Base-by-base conservation (phyloP, 2,888 invertebrate genomes). In the Coelopa pilipes region DNA sequence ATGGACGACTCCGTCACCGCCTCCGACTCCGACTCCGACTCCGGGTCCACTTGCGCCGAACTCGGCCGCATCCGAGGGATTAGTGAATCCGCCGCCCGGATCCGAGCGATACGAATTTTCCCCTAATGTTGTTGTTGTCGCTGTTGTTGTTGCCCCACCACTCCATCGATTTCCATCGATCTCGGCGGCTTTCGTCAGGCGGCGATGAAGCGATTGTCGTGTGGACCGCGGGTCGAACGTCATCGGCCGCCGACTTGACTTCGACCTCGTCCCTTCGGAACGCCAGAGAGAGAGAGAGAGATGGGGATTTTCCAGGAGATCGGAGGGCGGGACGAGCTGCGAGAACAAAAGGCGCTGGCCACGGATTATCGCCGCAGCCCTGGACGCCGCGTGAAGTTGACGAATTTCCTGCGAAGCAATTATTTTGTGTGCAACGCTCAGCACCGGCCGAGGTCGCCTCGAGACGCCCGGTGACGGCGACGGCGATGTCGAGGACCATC, bases 11-110 rank as follows among this genome's bases (percentile, higher is more conserved):
- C 59, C 57, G 24, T 17, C 66, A 1, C n/a, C 53, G 53, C 49
- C 69, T 46, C 50, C 24, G 34, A n/a, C 50, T 17, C 15, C 34
- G n/a, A n/a, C 45, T 46, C 53, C 59, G 9, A 24, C 70, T 21
- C n/a, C 21, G 21, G 34, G 9, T 13, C 24, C 13, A 62, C 62
- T 62, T 53, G 53, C 10, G 45, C 67, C 13, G 67, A 5, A 21
- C 21, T 1, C 21, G 53, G 21, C 45, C 68, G 24, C 72, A 72
- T 70, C 76, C 74, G 76, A 62, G 72, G 74, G 76, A 76, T 76
- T 76, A 76, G 67, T 72, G 76, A 34, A 34, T 34, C 34, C 34
- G 34, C 34, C 34, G 34, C 34, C 34, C 34, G 7, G 71, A 76
- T 74, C 70, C 72, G 66, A 65, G 46, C 17, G n/a, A 15, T 46